Evolutionary conservation across 2,113 vertebrate genomes (phyloP).

Genomic region (Anas platyrhynchos): DNA sequence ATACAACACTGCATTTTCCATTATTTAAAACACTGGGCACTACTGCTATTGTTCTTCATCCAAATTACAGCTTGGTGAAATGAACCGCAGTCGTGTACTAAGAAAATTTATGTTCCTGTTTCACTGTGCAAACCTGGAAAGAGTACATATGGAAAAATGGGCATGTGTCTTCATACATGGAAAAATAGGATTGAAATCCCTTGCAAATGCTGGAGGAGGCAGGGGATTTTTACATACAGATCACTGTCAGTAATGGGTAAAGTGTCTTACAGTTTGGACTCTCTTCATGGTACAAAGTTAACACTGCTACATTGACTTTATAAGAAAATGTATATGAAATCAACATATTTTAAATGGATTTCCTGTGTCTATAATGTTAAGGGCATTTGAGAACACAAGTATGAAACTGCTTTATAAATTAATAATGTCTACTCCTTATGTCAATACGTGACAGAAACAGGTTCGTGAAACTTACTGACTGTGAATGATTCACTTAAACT

Average conservation of each 20-base stretch:
- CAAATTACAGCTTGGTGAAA: background rate
- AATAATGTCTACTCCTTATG: background rate
- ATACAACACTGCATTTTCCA: background rate
- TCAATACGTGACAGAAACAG: background rate
- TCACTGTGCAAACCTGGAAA: background rate
- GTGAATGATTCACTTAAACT: slow-evolving; percentile 58
- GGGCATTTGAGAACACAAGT: background rate
- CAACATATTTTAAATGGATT: background rate
- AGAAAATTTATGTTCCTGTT: background rate
- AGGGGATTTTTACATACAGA: background rate
- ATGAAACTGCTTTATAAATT: slow-evolving; percentile 47
- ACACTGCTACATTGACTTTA: fast-evolving
- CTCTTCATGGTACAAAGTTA: background rate
- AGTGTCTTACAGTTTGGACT: background rate
- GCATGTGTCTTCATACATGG: fast-evolving
- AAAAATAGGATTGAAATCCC: background rate
- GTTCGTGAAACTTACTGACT: slow-evolving; percentile 16
- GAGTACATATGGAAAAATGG: background rate
- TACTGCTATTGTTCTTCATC: background rate
- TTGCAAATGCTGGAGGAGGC: background rate
- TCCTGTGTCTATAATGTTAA: background rate
- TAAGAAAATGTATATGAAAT: background rate
- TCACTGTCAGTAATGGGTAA: background rate
- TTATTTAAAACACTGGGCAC: background rate
- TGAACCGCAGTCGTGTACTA: background rate